These are phyloP conservation scores for Caenorhabditis doughertyi DNA, from an alignment of 2,888 invertebrate species.

Conservation along the genomic window DNA sequence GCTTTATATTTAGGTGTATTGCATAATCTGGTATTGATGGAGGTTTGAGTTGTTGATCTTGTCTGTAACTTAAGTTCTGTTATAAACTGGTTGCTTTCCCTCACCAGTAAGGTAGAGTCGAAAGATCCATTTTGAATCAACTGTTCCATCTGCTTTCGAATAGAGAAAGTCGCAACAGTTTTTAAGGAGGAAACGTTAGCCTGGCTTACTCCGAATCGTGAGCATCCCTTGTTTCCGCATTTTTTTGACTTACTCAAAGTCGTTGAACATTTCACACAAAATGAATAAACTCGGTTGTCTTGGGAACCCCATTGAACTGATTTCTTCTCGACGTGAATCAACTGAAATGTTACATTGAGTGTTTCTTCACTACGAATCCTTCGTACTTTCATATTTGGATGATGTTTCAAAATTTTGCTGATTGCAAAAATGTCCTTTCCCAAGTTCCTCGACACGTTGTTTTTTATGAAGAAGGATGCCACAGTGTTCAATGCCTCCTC, in stretches of 20 bases:
- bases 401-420: background rate
- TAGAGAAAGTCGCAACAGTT: background rate
- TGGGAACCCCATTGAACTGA: background rate
- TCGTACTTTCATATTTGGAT: background rate
- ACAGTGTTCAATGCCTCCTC: background rate
- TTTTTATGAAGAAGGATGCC: background rate
- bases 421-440: background rate
- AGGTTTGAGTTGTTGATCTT: too few species aligned
- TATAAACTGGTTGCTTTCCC: too few species aligned
- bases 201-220: background rate
- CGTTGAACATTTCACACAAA: background rate
- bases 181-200: background rate
- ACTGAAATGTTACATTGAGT: too few species aligned
- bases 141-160: background rate
- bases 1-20: background rate
- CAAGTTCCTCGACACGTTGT: background rate
- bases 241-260: background rate
- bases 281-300: background rate
- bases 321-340: too few species aligned
- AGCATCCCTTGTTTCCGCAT: background rate
- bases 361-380: too few species aligned
- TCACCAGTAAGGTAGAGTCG: background rate
- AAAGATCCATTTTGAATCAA: background rate
- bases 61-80: too few species aligned
- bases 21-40: background rate